Evolutionary conservation across 1,140 invertebrate genomes (phyloP), one percentile per base, ranked within the genome.

Genomic region (Achroia grisella): DNA sequence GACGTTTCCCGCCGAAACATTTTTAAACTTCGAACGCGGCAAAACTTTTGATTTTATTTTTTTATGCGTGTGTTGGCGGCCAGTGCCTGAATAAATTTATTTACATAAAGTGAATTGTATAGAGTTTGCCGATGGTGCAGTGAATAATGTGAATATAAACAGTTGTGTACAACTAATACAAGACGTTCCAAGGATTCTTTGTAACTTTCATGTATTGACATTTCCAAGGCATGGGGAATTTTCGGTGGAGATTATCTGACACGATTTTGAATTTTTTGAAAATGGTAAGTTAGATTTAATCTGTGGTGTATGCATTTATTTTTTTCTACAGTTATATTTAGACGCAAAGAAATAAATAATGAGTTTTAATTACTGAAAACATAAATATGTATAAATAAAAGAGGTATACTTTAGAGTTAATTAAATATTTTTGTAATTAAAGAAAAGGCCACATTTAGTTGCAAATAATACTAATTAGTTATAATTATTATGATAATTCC

Each of bases 1-100:
- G 63, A 78, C 80, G 77, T 70, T 75, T 74, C 73, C 71, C 73
- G 70, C 76, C 67, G 42, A 71, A 70, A 65, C 58, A 17, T 37
- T 37, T 68, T 71, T 48, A 50, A 71, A 66, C 48, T 66, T 59
- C 63, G 60, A 71, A 63, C 70, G 56, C 62, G 62, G 64, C 23
- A 41, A 23, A 23, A 23, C 17, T 69, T 54, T 44, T 39, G 11
- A 53, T 40, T 50, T 53, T 50, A 57, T 60, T 62, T 64, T 66
- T 59, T 71, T 31, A 48, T 51, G 57, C 48, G 56, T 60, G 68
- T 66, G 52, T 62, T 45, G 41, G 54, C 52, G 44, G 59, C 52
- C 57, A 56, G 62, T 74, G 63, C 57, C 6, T 23, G 17, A 23
- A 23, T 2, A 23, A 23, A 23, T 23, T 57, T 46, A 48, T 52